phyloP scores from a whole-genome alignment of 2,797 vertebrate species.

The Sebastes vulpes region DNA sequence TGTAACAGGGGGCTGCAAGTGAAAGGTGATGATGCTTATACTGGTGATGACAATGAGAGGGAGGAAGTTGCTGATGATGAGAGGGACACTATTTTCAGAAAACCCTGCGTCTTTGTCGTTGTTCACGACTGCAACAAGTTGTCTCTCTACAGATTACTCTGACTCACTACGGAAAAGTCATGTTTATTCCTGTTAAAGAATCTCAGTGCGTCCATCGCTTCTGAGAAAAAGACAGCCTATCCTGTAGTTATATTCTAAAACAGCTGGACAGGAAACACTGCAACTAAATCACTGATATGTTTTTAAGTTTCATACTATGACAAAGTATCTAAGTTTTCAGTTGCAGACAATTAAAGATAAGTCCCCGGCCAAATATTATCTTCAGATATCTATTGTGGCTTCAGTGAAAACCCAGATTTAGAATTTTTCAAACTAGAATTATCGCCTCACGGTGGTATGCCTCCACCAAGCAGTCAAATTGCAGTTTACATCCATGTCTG shows the following conservation, averaged over 20 bases:
- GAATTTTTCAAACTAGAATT: not conserved
- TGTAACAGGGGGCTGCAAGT: not conserved
- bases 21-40: conserved; percentile 28
- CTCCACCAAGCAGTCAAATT: too few species aligned
- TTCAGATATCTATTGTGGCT: too few species aligned
- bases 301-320: not conserved
- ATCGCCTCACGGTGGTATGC: too few species aligned
- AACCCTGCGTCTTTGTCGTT: not conserved
- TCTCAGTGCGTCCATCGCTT: not conserved
- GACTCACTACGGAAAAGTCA: not conserved
- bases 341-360: not conserved
- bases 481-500: too few species aligned
- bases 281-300: not conserved
- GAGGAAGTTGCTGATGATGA: not conserved
- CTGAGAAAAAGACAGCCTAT: not conserved
- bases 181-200: not conserved
- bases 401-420: not conserved
- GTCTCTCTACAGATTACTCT: not conserved
- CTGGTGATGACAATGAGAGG: not conserved
- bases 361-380: not conserved
- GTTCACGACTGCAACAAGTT: conserved; percentile 14
- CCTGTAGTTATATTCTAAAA: not conserved
- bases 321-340: not conserved
- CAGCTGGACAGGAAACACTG: not conserved
- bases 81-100: not conserved